A percentile compares a stretch with the other conserved stretches of the same genome.
Conservation (phyloP, 2,888 invertebrate genomes). For the Eristalis arbustorum region DNA sequence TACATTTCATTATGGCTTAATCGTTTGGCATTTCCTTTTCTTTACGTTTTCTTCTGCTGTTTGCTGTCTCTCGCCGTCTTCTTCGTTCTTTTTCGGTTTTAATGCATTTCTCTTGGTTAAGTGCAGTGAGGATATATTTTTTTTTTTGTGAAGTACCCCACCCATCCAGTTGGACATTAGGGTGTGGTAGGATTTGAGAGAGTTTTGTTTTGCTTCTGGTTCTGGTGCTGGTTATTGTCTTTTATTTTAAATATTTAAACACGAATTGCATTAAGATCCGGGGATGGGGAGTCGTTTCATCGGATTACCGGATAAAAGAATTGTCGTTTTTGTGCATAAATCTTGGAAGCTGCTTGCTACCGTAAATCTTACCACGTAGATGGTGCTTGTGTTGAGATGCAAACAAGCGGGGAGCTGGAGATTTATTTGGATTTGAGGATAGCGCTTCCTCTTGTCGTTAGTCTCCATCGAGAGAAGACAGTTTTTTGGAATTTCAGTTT, state of each 20-base stretch:
- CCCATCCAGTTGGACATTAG: not conserved
- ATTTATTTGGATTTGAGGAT: not conserved
- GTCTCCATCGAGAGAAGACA: not conserved
- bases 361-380: not conserved
- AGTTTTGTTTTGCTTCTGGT: not conserved
- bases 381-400: not conserved
- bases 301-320: not conserved
- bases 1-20: slow-evolving; percentile 37
- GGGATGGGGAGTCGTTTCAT: not conserved
- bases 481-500: not conserved
- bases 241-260: slow-evolving; percentile 15
- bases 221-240: not conserved
- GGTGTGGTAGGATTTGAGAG: not conserved
- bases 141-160: not conserved
- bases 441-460: not conserved
- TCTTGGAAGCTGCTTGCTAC: too few relatives aligned
- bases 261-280: not conserved
- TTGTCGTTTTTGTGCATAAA: not conserved
- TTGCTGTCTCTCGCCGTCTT: not conserved
- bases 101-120: slow-evolving; percentile 15
- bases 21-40: slow-evolving; percentile 19
- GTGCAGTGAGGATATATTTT: not conserved
- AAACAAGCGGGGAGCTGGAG: not conserved
- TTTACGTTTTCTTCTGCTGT: not conserved
- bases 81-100: not conserved